Evolutionary conservation across 2,888 invertebrate genomes (phyloP).

Genomic region (Drosophila mimica): DNA sequence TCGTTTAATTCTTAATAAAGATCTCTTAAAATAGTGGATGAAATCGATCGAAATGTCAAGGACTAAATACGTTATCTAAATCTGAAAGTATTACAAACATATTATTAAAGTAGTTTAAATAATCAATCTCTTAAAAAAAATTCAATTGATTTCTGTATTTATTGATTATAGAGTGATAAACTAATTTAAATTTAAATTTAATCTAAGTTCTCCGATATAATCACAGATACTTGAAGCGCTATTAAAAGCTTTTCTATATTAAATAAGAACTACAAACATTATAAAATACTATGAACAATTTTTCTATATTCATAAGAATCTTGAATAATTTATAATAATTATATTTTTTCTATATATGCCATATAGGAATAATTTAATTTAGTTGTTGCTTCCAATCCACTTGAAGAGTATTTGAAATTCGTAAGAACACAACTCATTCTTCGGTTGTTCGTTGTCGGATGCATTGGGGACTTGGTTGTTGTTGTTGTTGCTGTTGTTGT

Average conservation of each 20-base stretch:
- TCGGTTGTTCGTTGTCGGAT: slow-evolving; percentile 41
- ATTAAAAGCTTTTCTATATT: not conserved
- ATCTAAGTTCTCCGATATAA: no score
- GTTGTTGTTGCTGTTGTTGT: slow-evolving; percentile 32
- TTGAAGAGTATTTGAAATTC: slow-evolving; percentile 28
- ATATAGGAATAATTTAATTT: not conserved
- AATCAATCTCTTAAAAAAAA: no score
- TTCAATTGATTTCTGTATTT: no score
- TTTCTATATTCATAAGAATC: no score
- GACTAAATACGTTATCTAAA: no score
- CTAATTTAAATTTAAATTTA: no score
- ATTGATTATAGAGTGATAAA: no score
- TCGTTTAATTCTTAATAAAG: not conserved
- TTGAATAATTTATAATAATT: no score
- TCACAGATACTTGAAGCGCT: not conserved
- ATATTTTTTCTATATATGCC: not conserved
- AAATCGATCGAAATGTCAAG: no score
- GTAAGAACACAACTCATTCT: not conserved
- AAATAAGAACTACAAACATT: not conserved
- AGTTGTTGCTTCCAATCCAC: not conserved
- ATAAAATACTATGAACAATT: not conserved
- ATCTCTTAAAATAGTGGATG: not conserved
- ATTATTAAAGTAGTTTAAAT: no score
- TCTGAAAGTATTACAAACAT: no score
- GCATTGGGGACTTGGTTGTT: slow-evolving; percentile 52